Evolutionary conservation across 2,888 invertebrate genomes (phyloP).

Genomic region (Spilarctia lutea): DNA sequence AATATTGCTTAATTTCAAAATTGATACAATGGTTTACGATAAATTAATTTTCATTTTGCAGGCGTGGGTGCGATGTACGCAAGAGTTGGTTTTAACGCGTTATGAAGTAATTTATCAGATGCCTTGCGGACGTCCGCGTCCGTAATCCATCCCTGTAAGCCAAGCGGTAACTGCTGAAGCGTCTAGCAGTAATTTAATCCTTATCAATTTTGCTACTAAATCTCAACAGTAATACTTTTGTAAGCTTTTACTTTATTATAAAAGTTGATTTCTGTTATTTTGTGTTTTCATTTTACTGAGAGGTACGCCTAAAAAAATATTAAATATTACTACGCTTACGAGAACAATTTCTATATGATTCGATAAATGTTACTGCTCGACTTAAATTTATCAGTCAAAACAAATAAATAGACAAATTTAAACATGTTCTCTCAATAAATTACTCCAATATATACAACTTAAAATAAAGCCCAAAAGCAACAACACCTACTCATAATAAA

Average conservation of each 20-base stretch:
- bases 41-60: constrained; percentile 54
- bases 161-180: constrained; percentile 51
- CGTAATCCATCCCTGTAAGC: constrained; percentile 69
- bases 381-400: neutral
- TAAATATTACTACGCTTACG: too few species aligned
- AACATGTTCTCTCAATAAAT: constrained; percentile 6
- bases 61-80: constrained; percentile 36
- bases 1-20: constrained; percentile 22
- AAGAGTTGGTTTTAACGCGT: constrained; percentile 50
- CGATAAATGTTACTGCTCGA: neutral
- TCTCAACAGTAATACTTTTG: constrained; percentile 23
- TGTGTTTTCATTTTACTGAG: neutral
- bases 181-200: constrained; percentile 59
- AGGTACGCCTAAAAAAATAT: neutral
- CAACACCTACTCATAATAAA: constrained; percentile 43
- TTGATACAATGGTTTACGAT: constrained; percentile 34
- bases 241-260: neutral
- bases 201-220: constrained; percentile 53
- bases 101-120: constrained; percentile 63
- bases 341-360: neutral
- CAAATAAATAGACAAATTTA: constrained; percentile 12
- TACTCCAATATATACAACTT: constrained; percentile 19
- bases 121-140: constrained; percentile 50
- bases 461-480: constrained; percentile 30
- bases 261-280: neutral